Evolutionary conservation across 92 coral and sea anemone species (phyloP), one percentile per base, ranked within the genome.

Genomic region (Porites evermanni): DNA sequence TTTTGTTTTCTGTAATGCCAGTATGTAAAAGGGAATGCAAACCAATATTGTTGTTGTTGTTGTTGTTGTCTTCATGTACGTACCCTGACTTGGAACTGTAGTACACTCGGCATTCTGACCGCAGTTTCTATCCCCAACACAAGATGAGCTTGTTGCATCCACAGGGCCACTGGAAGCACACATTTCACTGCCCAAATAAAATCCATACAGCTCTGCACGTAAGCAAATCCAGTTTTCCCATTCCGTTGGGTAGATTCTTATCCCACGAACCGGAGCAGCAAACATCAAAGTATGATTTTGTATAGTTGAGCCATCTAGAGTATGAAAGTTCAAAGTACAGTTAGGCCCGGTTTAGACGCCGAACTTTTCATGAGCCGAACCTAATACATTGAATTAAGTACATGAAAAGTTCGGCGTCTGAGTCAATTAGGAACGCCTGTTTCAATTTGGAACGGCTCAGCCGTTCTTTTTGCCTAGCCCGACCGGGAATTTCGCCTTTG

Each of bases 191-290:
- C 94, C 73, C 78, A 97, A 70, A 61, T 97, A 97, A 16, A 91
- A 70, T 16, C 99, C 99, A 74, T 97, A 97, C 64, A 97, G 83
- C 81, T 97, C 99, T 4, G 80, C 59, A 12, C 99, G 91, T 79
- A 97, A 61, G 71, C 99, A 97, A 4, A 95, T 90, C 99, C 99
- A 97, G 87, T 93, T 88, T 63, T 77, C 66, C 85, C 86, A 93
- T 1, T 44, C 29, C 75, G 16, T 44, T 7, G 99, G 99, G 66
- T 86, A 92, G 19, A 97, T 86, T 53, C 92, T 84, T n/a, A 93
- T 64, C 24, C 88, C 98, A 26, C 94, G 92, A 2, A 91, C 98
- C 52, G 96, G 94, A 7, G 89, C 95, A 21, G 97, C 94, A 72
- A 79, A 90, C 19, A 87, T 85, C 75, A 97, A 84, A 20, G 65